Evolutionary conservation across 2,797 vertebrate species (phyloP).

Genomic region (Coracias cyanogaster): DNA sequence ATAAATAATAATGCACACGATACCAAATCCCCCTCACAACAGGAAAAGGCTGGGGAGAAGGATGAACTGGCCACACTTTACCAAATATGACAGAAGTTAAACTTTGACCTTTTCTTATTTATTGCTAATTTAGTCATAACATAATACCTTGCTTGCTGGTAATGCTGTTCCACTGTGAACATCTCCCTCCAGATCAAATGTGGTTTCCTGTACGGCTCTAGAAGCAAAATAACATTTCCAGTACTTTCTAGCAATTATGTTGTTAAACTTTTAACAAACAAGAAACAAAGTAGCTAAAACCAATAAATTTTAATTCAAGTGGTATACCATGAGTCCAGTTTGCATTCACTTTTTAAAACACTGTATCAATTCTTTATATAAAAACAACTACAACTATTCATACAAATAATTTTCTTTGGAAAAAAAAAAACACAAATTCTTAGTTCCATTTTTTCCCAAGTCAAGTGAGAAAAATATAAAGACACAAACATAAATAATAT

Average conservation of each 20-base stretch:
- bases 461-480: not conserved
- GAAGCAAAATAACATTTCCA: conserved; percentile 13
- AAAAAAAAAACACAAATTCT: not conserved
- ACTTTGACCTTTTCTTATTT: not conserved
- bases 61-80: not conserved
- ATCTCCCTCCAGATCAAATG: conserved; percentile 95
- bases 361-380: not conserved
- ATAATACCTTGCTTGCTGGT: conserved; percentile 91
- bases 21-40: not conserved
- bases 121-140: not conserved
- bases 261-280: not conserved
- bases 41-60: not conserved
- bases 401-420: not conserved
- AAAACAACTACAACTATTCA: not conserved
- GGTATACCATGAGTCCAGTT: not conserved
- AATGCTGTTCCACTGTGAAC: conserved; percentile 88
- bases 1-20: not conserved
- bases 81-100: not conserved
- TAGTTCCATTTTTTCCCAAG: not conserved
- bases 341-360: not conserved
- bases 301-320: not conserved
- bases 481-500: not conserved
- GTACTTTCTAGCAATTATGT: not conserved
- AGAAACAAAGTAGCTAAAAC: not conserved
- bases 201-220: conserved; percentile 92